These are phyloP conservation scores for Heliconius aoede DNA, from an alignment of 2,888 invertebrate species.

Conservation along the genomic window DNA sequence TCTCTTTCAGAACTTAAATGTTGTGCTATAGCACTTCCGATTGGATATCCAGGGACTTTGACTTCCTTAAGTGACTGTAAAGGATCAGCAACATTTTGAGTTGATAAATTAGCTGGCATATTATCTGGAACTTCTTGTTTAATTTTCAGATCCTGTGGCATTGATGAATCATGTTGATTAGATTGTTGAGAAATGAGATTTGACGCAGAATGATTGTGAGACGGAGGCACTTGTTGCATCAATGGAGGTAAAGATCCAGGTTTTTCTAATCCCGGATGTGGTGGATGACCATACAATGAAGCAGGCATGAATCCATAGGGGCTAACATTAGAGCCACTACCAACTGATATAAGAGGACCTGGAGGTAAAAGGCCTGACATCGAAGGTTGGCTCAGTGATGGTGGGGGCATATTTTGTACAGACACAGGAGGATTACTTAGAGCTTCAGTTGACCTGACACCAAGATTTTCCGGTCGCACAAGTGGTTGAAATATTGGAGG, in stretches of 20 bases:
- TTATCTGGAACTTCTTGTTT: constrained; percentile 82
- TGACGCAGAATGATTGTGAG: constrained; percentile 66
- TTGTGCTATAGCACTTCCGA: constrained; percentile 80
- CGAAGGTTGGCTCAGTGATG: constrained; percentile 81
- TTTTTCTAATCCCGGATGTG: constrained; percentile 73
- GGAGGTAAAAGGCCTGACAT: constrained; percentile 83
- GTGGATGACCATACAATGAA: constrained; percentile 71
- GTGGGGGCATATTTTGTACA: constrained; percentile 75
- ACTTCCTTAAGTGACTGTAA: constrained; percentile 91
- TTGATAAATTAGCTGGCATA: constrained; percentile 78
- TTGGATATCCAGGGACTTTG: constrained; percentile 89
- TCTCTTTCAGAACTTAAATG: constrained; percentile 79
- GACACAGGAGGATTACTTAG: constrained; percentile 63
- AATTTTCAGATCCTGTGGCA: constrained; percentile 81
- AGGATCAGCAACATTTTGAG: constrained; percentile 85
- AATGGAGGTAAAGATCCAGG: constrained; percentile 70
- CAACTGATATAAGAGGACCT: constrained; percentile 85
- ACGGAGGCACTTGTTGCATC: constrained; percentile 71
- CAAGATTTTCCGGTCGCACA: constrained; percentile 74
- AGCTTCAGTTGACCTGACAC: constrained; percentile 68
- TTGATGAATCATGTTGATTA: constrained; percentile 73
- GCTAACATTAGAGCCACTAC: constrained; percentile 81
- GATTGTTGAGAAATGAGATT: constrained; percentile 65
- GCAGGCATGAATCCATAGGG: constrained; percentile 86
- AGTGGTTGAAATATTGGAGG: constrained; percentile 70